Evolutionary conservation across 2,888 invertebrate species (phyloP).

Genomic region (Eucera pruinosa): DNA sequence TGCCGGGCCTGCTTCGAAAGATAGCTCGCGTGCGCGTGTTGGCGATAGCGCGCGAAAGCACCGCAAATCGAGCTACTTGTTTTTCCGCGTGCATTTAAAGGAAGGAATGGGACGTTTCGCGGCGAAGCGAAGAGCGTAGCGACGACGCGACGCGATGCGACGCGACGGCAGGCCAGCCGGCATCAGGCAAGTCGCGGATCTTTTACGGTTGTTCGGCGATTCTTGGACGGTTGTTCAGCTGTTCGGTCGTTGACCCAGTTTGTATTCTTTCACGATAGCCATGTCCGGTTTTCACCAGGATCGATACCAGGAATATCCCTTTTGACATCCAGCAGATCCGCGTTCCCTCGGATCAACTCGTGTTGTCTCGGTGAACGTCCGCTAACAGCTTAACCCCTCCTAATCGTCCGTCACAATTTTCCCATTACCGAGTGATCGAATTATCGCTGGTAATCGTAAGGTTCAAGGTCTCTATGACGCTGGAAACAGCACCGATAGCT

Average conservation of each 20-base stretch:
- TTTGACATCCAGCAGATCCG: conserved; percentile 24
- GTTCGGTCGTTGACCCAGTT: conserved; percentile 59
- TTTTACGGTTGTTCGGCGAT: no score
- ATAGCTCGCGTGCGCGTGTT: no score
- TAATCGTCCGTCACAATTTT: background rate
- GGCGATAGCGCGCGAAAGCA: no score
- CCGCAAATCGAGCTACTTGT: no score
- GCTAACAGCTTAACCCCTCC: conserved; percentile 1
- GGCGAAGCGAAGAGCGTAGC: no score
- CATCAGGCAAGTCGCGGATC: no score
- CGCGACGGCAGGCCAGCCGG: no score
- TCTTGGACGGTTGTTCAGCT: conserved; percentile 54
- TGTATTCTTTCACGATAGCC: conserved; percentile 54
- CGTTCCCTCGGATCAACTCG: background rate
- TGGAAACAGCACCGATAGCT: background rate
- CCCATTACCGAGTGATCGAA: background rate
- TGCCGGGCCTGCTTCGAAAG: no score
- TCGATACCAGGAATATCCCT: conserved; percentile 56
- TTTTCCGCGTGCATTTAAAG: no score
- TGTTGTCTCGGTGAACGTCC: background rate
- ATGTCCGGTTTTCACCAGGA: conserved; percentile 52
- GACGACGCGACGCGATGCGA: no score
- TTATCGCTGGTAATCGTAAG: conserved; percentile 20
- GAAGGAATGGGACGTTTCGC: no score
- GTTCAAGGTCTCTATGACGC: conserved; percentile 20